Conservation (phyloP, 2,888 invertebrate species). For the Leptinotarsa juncta region DNA sequence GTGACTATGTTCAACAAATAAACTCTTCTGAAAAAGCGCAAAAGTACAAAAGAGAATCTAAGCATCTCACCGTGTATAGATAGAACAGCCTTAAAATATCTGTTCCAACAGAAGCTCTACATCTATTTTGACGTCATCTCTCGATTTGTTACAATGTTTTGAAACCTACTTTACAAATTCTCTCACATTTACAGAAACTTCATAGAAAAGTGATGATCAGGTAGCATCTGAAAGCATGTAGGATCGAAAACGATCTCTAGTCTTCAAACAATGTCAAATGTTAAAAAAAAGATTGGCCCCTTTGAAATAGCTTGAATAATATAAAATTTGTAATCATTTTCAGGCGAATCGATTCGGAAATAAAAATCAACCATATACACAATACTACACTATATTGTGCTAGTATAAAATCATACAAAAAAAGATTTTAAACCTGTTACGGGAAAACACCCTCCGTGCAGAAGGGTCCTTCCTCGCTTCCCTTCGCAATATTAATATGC, state of each 20-base stretch:
- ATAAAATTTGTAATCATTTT: constrained; percentile 18
- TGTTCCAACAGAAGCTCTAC: too few species aligned
- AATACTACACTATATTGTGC: constrained; percentile 21
- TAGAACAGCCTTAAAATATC: too few species aligned
- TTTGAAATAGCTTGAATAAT: constrained; percentile 9
- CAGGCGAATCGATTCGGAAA: constrained; percentile 1
- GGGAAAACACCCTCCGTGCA: not conserved
- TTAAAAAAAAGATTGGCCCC: not conserved
- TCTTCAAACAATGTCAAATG: not conserved
- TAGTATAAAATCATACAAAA: constrained; percentile 23
- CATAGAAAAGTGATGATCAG: not conserved
- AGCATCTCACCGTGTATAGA: too few species aligned
- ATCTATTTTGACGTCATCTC: too few species aligned
- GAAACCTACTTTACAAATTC: too few species aligned
- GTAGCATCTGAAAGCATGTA: not conserved
- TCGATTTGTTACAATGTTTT: too few species aligned
- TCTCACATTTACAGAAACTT: too few species aligned
- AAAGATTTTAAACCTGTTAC: constrained; percentile 16
- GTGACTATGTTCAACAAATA: too few species aligned
- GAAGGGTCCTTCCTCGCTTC: constrained; percentile 26
- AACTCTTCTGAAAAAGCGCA: too few species aligned
- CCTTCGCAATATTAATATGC: constrained; percentile 29
- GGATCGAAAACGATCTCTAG: not conserved
- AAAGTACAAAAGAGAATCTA: too few species aligned
- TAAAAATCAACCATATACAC: constrained; percentile 30